Evolutionary conservation across 1,140 invertebrate genomes (phyloP).

Genomic region (fruit fly (Drosophila melanogaster)): Release_6_plus_ISO1_MT NC_004354.4:2250501-2251000

Average conservation of each 20-base stretch:
- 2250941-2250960: conserved; percentile 86
- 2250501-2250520: conserved; percentile 89
- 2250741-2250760: conserved; percentile 91
- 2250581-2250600: conserved; percentile 61
- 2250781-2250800: conserved; percentile 87
- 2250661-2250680: conserved; percentile 88
- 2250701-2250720: conserved; percentile 88
- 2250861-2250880: conserved; percentile 61
- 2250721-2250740: conserved; percentile 90
- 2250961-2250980: neutral
- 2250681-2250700: conserved; percentile 87
- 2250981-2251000: no score
- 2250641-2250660: conserved; percentile 85
- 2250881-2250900: conserved; percentile 86
- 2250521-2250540: conserved; percentile 87
- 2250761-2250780: conserved; percentile 75
- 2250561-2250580: conserved; percentile 87
- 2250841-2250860: conserved; percentile 88
- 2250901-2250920: conserved; percentile 88
- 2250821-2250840: conserved; percentile 88
- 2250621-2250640: neutral
- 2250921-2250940: conserved; percentile 88
- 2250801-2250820: conserved; percentile 87
- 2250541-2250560: conserved; percentile 87
- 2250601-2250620: neutral